These are phyloP conservation scores for Tholera decimalis DNA, from an alignment of 2,888 invertebrate species.

Conservation along the genomic window DNA sequence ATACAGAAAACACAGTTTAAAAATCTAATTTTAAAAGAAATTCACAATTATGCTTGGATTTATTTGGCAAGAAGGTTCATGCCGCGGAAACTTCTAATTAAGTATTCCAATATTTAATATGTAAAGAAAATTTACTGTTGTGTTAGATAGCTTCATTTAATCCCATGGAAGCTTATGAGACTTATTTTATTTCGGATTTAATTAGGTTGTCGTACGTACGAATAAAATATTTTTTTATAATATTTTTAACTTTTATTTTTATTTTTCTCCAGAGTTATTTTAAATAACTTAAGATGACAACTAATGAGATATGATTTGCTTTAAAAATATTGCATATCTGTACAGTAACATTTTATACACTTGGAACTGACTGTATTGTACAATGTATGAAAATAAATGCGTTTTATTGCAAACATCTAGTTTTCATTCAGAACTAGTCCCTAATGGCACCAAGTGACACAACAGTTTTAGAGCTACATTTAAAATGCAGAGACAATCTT, in stretches of 20 bases:
- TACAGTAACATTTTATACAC: slow-evolving; percentile 55
- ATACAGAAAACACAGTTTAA: too few relatives aligned
- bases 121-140: neutral
- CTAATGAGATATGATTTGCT: slow-evolving; percentile 55
- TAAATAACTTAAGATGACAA: slow-evolving; percentile 59
- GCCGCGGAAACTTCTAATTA: slow-evolving; percentile 14
- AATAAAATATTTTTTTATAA: slow-evolving; percentile 51
- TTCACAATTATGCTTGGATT: too few relatives aligned
- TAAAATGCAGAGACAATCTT: slow-evolving; percentile 56
- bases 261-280: slow-evolving; percentile 55
- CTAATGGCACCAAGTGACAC: slow-evolving; percentile 46
- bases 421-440: slow-evolving; percentile 46
- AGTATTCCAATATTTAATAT: neutral
- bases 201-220: slow-evolving; percentile 12
- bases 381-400: slow-evolving; percentile 70
- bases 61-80: neutral
- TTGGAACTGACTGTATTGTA: slow-evolving; percentile 50
- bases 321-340: slow-evolving; percentile 61
- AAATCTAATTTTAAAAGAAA: too few relatives aligned
- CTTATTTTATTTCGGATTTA: slow-evolving; percentile 15
- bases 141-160: neutral
- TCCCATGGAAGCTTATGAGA: slow-evolving; percentile 23
- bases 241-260: slow-evolving; percentile 55
- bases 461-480: slow-evolving; percentile 51
- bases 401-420: slow-evolving; percentile 52